Evolutionary conservation across 2,113 vertebrate genomes (phyloP).

Genomic region (Salminus brasiliensis): DNA sequence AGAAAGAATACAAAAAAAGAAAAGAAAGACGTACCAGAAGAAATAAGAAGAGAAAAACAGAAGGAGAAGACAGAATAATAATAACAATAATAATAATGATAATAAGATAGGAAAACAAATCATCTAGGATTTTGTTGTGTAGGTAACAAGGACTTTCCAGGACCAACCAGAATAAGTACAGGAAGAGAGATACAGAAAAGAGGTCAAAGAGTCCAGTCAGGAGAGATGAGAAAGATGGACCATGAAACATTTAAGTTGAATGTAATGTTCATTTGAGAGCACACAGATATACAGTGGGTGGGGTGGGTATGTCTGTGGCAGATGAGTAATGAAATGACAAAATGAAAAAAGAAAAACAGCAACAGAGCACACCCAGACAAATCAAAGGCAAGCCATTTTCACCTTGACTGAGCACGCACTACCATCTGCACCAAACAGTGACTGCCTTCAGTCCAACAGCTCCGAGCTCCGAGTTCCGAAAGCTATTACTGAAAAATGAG

Average conservation of each 20-base stretch:
- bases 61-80: too few species aligned
- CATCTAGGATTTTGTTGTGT: too few species aligned
- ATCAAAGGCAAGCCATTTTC: slow-evolving; percentile 18
- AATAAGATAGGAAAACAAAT: too few species aligned
- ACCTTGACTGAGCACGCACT: neutral
- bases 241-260: slow-evolving; percentile 11
- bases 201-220: neutral
- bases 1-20: too few species aligned
- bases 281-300: neutral
- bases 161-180: too few species aligned
- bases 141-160: too few species aligned
- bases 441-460: neutral
- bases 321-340: slow-evolving; percentile 26
- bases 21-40: too few species aligned
- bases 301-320: neutral
- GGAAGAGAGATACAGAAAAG: too few species aligned
- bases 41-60: too few species aligned
- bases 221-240: neutral
- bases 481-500: neutral
- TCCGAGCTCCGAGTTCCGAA: slow-evolving; percentile 2
- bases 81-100: too few species aligned
- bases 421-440: neutral
- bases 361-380: neutral
- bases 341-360: neutral
- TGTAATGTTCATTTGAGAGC: neutral